Base-by-base conservation (phyloP, 1,140 invertebrate genomes). In the Periplaneta americana region DNA sequence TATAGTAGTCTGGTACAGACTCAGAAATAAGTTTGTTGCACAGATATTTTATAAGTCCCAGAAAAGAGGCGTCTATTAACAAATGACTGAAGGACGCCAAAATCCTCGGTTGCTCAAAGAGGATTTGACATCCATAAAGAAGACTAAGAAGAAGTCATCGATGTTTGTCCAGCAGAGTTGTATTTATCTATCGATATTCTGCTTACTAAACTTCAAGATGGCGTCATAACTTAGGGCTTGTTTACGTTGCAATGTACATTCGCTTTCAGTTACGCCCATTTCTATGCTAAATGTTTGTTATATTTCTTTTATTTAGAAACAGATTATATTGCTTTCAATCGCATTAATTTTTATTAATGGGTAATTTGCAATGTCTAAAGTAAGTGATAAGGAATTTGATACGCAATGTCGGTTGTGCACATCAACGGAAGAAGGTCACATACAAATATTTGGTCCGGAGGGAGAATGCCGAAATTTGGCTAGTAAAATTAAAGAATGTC, bases 401-500 rank as follows among this genome's bases (percentile, higher is more conserved):
- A 48, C 34, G 34, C 81, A 82, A 82, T 82, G 81, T 82, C 81
- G 81, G 18, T 74, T 82, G 74, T 82, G 81, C 76, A 82, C 81
- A 75, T 82, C 81, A 32, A 78, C 81, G 76, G 75, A 77, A 77
- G 75, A 78, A 78, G 81, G 81, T 82, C 81, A 82, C 34, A 76
- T 82, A 36, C 32, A 34, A 78, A 82, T 82, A 79, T 82, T 82
- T 82, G 81, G 81, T 32, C 34, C 37, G 32, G 81, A 82, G 32
- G 81, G 75, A 13, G 28, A 78, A 57, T 39, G 34, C 15, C 75
- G 36, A 34, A 82, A 39, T 34, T 39, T 82, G 28, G 31, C 33
- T 2, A 31, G 34, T n/a, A 78, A 78, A 82, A 82, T 82, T 79
- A 39, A 82, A 36, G 81, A 82, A 74, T 82, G 81, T 36, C 66